Evolutionary conservation across 2,113 vertebrate genomes (phyloP).

Genomic region (Rhegmatorhina hoffmannsi): DNA sequence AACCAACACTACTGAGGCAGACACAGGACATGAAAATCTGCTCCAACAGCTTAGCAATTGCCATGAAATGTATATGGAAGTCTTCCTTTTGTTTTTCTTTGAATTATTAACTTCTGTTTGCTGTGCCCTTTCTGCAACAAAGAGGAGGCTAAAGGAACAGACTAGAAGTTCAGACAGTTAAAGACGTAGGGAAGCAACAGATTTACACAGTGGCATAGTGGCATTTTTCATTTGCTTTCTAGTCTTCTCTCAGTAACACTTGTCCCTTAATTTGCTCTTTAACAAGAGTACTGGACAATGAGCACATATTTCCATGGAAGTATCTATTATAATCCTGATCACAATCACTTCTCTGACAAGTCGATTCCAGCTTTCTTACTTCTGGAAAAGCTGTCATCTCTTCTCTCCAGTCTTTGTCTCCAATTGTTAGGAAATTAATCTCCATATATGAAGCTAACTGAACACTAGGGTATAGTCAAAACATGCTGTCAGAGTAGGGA

Average conservation of each 20-base stretch:
- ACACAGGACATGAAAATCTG: not conserved
- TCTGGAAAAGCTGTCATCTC: not conserved
- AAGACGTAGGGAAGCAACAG: not conserved
- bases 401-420: not conserved
- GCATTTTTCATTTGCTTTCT: not conserved
- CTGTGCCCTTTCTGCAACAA: not conserved
- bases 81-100: not conserved
- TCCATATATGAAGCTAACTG: not conserved
- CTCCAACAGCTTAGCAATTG: not conserved
- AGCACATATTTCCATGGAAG: not conserved
- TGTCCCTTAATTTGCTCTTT: not conserved
- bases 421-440: not conserved
- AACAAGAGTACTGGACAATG: not conserved
- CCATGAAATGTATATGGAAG: not conserved
- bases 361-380: not conserved
- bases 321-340: not conserved
- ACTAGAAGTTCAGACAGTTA: not conserved
- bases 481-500: not conserved
- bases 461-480: not conserved
- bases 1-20: not conserved
- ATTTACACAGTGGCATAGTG: not conserved
- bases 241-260: not conserved
- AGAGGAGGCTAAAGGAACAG: not conserved
- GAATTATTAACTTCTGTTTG: not conserved
- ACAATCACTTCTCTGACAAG: not conserved